Base-by-base conservation (phyloP, 1,140 invertebrate genomes). In the Caenorhabditis briggsae region DNA sequence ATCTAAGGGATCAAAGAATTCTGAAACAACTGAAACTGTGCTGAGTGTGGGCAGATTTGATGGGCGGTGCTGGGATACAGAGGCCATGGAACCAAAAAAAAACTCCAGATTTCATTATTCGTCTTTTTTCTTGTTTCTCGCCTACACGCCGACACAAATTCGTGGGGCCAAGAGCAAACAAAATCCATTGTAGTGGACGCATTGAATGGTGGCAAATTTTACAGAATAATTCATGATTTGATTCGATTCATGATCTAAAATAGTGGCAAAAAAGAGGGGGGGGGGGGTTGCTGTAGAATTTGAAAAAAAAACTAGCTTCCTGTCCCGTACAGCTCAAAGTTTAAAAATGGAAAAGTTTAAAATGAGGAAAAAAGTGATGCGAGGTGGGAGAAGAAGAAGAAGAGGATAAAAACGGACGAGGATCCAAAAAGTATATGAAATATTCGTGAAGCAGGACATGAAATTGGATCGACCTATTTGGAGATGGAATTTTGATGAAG, bases 391-490 rank as follows among this genome's bases (percentile, higher is more conserved):
- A 43, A 18, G 41, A 46, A 18, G 41, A 23, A 11, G 12, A 43
- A 11, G n/a, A n/a, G n/a, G n/a, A 50, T 14, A n/a, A 78, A 48
- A 50, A 78, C 46, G 46, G 64, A 70, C 18, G 64, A 70, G 64
- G 70, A 78, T 78, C 8, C 43, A 50, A 14, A 53, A 78, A 78
- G 50, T 78, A 78, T 78, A 46, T 33, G 33, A 33, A 78, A 78
- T 78, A 78, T 78, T 78, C 33, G 50, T 33, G 33, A 33, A 78
- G 20, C 23, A 78, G 43, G 70, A 48, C 70, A 78, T 78, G 70
- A 78, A 78, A 78, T 78, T 78, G 43, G 70, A 78, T 78, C 70
- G 70, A 78, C 70, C 70, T 78, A 78, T 78, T 78, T 78, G 14
- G 43, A n/a, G n/a, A 50, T 50, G 46, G 46, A 50, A 78, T 78